phyloP scores from a whole-genome alignment of 2,797 vertebrate species.

The Sitta carolinensis region DNA sequence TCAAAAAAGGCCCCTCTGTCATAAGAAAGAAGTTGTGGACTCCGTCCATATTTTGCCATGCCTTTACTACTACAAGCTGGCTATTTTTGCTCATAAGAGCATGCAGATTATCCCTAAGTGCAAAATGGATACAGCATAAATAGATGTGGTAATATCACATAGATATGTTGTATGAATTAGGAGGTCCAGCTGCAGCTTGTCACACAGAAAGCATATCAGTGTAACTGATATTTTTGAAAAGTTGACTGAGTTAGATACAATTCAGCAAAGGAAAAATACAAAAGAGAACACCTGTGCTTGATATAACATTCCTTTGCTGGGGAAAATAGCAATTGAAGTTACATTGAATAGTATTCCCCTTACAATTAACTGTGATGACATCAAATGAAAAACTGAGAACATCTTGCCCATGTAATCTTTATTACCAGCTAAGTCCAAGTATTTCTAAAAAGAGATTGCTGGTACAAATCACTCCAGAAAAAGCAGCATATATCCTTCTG shows the following conservation, averaged over 20 bases:
- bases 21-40: slow-evolving; percentile 49
- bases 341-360: neutral
- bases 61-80: slow-evolving; percentile 69
- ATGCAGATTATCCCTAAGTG: slow-evolving; percentile 65
- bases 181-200: slow-evolving; percentile 67
- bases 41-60: slow-evolving; percentile 54
- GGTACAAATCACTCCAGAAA: neutral
- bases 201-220: slow-evolving; percentile 59
- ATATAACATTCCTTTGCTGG: neutral
- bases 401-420: neutral
- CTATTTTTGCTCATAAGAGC: slow-evolving; percentile 66
- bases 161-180: slow-evolving; percentile 70
- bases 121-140: slow-evolving; percentile 73
- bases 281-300: neutral
- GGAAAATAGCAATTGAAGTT: neutral
- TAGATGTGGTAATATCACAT: slow-evolving; percentile 70
- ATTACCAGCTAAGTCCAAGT: neutral
- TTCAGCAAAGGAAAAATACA: slow-evolving; percentile 34
- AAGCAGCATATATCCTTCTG: neutral
- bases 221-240: slow-evolving; percentile 70
- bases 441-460: neutral
- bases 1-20: slow-evolving; percentile 29
- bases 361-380: neutral
- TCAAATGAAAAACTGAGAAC: neutral
- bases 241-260: slow-evolving; percentile 45